phyloP scores from a whole-genome alignment of 2,113 vertebrate species.

The Atlantisia rogersi region DNA sequence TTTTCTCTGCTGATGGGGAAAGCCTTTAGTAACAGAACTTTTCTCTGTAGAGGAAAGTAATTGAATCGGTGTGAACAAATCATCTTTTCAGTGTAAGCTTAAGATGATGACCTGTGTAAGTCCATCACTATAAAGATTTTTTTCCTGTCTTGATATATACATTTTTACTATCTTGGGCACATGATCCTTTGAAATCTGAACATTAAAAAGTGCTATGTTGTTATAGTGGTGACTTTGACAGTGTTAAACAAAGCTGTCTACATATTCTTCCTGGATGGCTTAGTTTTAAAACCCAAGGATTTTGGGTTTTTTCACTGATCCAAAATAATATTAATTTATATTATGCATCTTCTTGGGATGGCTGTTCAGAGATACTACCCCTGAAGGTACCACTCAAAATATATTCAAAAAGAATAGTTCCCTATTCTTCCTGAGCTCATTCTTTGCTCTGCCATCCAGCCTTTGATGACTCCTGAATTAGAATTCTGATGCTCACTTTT shows the following conservation, averaged over 20 bases:
- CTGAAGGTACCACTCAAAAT: not conserved
- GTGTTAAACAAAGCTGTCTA: not conserved
- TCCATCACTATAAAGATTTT: not conserved
- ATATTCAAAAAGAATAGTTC: not conserved
- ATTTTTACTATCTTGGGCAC: not conserved
- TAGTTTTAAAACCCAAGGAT: not conserved
- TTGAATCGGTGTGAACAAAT: not conserved
- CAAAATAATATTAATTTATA: not conserved
- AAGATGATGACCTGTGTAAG: not conserved
- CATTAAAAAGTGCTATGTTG: not conserved
- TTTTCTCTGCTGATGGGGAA: not conserved
- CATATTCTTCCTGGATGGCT: not conserved
- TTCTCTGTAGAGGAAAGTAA: not conserved
- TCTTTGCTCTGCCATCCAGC: not conserved
- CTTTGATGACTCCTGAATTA: not conserved
- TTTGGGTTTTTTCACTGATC: not conserved
- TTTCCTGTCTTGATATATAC: not conserved
- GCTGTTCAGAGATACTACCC: not conserved
- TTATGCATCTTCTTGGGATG: not conserved
- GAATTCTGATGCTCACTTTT: not conserved
- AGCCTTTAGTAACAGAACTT: not conserved
- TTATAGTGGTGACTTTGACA: not conserved
- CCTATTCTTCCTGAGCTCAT: not conserved
- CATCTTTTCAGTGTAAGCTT: not conserved
- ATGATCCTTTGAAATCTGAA: not conserved